These are phyloP conservation scores for Acropternis orthonyx DNA, from an alignment of 2,797 vertebrate species.

Conservation along the genomic window DNA sequence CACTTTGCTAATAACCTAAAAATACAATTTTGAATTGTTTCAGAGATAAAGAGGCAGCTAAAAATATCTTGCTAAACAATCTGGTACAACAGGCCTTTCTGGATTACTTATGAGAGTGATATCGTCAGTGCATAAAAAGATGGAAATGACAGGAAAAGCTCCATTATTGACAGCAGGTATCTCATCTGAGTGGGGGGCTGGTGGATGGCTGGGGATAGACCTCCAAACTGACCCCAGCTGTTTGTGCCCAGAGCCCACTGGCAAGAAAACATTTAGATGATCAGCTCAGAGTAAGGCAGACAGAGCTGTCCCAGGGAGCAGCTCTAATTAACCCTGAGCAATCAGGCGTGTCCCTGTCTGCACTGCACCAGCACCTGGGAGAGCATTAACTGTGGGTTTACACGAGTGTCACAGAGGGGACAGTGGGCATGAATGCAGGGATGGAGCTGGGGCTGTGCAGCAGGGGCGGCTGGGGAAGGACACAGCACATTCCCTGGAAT, in stretches of 20 bases:
- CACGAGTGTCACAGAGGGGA: background rate
- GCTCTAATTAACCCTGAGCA: background rate
- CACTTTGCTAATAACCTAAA: constrained; percentile 56
- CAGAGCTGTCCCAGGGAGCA: background rate
- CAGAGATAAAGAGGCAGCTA: constrained; percentile 34
- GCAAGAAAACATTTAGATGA: background rate
- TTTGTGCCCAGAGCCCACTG: background rate
- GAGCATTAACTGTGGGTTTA: background rate
- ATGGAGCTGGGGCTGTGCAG: fast-evolving
- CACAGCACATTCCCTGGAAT: fast-evolving
- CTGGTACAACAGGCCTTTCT: background rate
- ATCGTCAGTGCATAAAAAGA: background rate
- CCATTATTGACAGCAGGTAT: background rate
- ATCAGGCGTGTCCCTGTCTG: too few species aligned
- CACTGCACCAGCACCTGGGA: background rate
- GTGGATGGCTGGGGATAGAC: background rate
- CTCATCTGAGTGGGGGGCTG: background rate
- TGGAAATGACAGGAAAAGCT: background rate
- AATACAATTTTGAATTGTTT: constrained; percentile 50
- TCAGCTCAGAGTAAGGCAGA: background rate
- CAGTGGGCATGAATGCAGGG: fast-evolving
- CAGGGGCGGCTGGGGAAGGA: background rate
- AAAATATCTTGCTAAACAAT: constrained; percentile 57
- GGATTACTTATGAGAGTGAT: background rate
- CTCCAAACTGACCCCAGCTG: background rate